Conservation (phyloP, 2,888 invertebrate species). For the Acrobasis consociella region DNA sequence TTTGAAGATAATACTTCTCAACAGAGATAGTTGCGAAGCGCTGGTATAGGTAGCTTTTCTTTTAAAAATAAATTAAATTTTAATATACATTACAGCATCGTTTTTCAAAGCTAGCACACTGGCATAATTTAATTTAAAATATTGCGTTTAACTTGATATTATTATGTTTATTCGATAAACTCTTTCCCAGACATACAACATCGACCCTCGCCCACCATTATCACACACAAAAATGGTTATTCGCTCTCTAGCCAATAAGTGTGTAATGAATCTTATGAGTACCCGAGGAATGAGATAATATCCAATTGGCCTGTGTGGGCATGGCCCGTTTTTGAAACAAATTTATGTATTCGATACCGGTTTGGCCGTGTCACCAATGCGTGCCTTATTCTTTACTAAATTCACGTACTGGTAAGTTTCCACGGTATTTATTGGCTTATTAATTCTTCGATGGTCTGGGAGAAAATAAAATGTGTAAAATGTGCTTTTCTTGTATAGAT, state of each 20-base stretch:
- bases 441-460: not conserved
- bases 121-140: too few species aligned
- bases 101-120: too few species aligned
- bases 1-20: too few species aligned
- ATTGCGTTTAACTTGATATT: too few species aligned
- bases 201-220: slow-evolving; percentile 49
- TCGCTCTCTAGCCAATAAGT: slow-evolving; percentile 74
- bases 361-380: slow-evolving; percentile 68
- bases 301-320: slow-evolving; percentile 72
- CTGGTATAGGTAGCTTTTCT: too few species aligned
- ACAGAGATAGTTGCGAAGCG: too few species aligned
- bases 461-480: too few species aligned
- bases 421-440: not conserved
- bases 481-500: not conserved
- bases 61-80: too few species aligned
- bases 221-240: slow-evolving; percentile 70
- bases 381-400: slow-evolving; percentile 44
- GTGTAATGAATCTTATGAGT: slow-evolving; percentile 79
- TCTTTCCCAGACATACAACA: slow-evolving; percentile 12
- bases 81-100: too few species aligned
- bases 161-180: too few species aligned
- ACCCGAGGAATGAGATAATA: slow-evolving; percentile 72
- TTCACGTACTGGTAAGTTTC: slow-evolving; percentile 21
- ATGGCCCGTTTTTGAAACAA: slow-evolving; percentile 62
- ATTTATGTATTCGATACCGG: slow-evolving; percentile 74